These are phyloP conservation scores for Bombus vancouverensis DNA, from an alignment of 1,140 invertebrate genomes.

Conservation along the genomic window DNA sequence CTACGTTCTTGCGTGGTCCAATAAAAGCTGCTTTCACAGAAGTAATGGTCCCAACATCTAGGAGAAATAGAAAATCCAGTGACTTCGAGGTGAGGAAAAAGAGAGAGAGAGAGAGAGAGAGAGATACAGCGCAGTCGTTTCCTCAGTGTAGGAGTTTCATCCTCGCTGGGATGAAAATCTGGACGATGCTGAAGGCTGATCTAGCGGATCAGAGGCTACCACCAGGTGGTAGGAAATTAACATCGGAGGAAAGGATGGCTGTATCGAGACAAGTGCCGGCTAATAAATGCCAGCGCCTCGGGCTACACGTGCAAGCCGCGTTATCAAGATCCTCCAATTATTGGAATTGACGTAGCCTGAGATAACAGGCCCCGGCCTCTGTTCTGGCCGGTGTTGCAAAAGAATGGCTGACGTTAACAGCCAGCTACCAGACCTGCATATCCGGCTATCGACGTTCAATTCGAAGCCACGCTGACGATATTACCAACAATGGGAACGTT, in stretches of 20 bases:
- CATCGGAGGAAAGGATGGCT: not conserved
- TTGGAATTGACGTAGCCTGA: conserved; percentile 40
- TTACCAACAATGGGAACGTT: not conserved
- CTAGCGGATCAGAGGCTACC: not conserved
- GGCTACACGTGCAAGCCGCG: not conserved
- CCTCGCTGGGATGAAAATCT: not conserved
- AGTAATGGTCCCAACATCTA: too few relatives aligned
- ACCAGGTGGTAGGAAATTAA: not conserved
- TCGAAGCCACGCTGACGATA: not conserved
- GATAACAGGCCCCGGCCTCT: conserved; percentile 9
- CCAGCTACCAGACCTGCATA: not conserved
- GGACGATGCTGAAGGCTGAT: not conserved
- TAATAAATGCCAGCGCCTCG: conserved; percentile 41
- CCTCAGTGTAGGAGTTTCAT: not conserved
- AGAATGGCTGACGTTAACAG: conserved; percentile 23
- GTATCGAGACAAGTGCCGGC: not conserved
- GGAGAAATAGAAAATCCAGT: too few relatives aligned
- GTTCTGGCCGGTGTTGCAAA: not conserved
- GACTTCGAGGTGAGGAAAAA: too few relatives aligned
- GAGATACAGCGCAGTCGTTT: too few relatives aligned
- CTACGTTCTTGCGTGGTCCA: too few relatives aligned
- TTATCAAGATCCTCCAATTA: conserved; percentile 41
- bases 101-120: too few relatives aligned
- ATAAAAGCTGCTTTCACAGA: too few relatives aligned
- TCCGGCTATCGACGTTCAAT: conserved; percentile 1